Evolutionary conservation across 2,888 invertebrate genomes (phyloP), one percentile per base, ranked within the genome.

Genomic region (Scaptomyza parva): DNA sequence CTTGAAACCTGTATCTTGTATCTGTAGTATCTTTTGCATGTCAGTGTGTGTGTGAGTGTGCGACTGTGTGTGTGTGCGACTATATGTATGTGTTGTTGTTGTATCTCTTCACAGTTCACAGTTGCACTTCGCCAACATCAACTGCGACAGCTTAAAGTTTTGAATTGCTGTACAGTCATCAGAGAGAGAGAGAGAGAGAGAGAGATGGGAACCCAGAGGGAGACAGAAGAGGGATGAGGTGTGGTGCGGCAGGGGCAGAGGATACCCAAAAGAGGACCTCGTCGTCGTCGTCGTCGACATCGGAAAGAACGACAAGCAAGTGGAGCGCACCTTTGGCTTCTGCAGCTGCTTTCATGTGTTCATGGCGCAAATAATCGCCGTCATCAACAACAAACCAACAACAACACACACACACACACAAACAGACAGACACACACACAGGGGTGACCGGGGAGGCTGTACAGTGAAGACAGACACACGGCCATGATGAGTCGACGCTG

Each of bases 331-430:
- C 85, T 82, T 84, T 86, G 54, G 75, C 73, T 76, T 70, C 63
- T 81, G 70, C 75, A 86, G 85, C 81, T 86, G 85, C 85, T 84
- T 82, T 84, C 83, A 86, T 82, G 86, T 82, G 81, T 86, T 86
- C 80, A 86, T 81, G 86, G 87, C 87, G 87, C 82, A 82, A 82
- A 82, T 82, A 82, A 82, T 82, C 82, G 82, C 87, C 76, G 87
- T 84, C 82, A 82, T 82, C 82, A 82, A 82, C 87, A 82, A 82
- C 78, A 76, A 61, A 64, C n/a, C n/a, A n/a, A n/a, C n/a, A n/a
- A n/a, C n/a, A n/a, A n/a, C 45, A 22, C 35, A 62, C 40, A 50
- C 9, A 43, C 20, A 50, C 30, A 48, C 17, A 26, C 39, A 55
- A 17, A 39, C 40, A 43, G 18, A 12, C 4, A 28, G 14, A 30